Percentiles rank a stretch among this genome's conserved stretches.
phyloP scores from a whole-genome alignment of 1,140 invertebrate species.

The Notospermus geniculatus region DNA sequence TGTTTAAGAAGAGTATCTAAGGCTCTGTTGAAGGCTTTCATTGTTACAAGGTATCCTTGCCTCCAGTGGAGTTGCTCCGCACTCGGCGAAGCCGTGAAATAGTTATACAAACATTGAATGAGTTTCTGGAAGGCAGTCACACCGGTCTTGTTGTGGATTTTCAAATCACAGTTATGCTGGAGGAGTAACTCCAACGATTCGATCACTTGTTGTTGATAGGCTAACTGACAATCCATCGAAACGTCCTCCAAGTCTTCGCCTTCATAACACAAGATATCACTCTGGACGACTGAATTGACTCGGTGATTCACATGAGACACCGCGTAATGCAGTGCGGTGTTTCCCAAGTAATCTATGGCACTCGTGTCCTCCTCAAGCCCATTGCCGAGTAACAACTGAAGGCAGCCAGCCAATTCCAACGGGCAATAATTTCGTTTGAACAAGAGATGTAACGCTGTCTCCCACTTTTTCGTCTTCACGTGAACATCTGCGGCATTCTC shows the following conservation, averaged over 20 bases:
- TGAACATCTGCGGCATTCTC: conserved; percentile 43
- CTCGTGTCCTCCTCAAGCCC: conserved; percentile 50
- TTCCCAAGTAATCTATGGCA: conserved; percentile 32
- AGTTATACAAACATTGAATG: background rate
- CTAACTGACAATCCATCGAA: conserved; percentile 31
- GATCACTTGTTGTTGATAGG: conserved; percentile 45
- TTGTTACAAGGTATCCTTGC: background rate
- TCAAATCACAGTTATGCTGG: conserved; percentile 45
- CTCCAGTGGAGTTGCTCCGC: background rate
- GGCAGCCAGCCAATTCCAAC: conserved; percentile 45
- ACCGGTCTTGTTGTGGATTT: conserved; percentile 32
- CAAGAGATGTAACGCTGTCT: conserved; percentile 46
- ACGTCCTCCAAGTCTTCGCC: conserved; percentile 36
- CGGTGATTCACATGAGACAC: conserved; percentile 44
- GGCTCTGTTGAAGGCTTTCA: background rate
- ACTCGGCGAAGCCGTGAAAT: background rate
- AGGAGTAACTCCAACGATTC: conserved; percentile 37
- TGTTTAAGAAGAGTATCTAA: background rate
- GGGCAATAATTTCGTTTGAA: conserved; percentile 44
- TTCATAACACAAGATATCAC: conserved; percentile 6
- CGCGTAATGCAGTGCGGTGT: conserved; percentile 45
- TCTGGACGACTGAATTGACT: background rate
- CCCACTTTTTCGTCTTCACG: conserved; percentile 30
- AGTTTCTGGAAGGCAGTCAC: conserved; percentile 20
- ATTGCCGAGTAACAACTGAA: conserved; percentile 45